Evolutionary conservation across 1,140 invertebrate genomes (phyloP), one percentile per base, ranked within the genome.

Genomic region (Drosophila chauvacae): DNA sequence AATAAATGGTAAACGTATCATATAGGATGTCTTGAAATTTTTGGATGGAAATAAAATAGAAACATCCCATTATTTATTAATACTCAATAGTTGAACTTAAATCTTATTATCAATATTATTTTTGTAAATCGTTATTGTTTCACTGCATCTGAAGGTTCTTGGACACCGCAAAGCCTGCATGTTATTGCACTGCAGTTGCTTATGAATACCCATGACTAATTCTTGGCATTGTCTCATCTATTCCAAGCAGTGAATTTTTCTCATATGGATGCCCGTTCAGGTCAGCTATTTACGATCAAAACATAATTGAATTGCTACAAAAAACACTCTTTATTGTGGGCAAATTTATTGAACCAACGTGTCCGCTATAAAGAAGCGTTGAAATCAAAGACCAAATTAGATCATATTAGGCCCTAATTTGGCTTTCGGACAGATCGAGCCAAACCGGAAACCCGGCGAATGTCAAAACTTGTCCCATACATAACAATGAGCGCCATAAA

Each of bases 381-480:
- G 66, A 71, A 72, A 44, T 72, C 70, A 72, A 71, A 33, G 30
- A 10, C 66, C 55, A 73, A 72, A 73, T 73, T 72, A 73, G 55
- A 73, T 72, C 68, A 51, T 11, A 73, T 73, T 73, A 72, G 39
- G 55, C 55, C 70, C 55, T 60, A 73, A 73, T 72, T 60, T 73
- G 55, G 69, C 45, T 42, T 30, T 42, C 14, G 42, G 41, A 10
- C 33, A 45, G 62, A 72, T 72, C 66, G 50, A 50, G 55, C 53
- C 18, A 20, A 73, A 73, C 70, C 70, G 70, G 68, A 73, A 73
- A 73, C 55, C 11, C 28, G 66, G 20, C 45, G 45, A 60, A 72
- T 72, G 68, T 73, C 68, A 73, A 72, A 72, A 72, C 70, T 73
- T 60, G 70, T 72, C 68, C 37, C 70, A 50, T 59, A 59, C 70